phyloP scores from a whole-genome alignment of 2,113 vertebrate species.

The Micronycteris hirsuta region DNA sequence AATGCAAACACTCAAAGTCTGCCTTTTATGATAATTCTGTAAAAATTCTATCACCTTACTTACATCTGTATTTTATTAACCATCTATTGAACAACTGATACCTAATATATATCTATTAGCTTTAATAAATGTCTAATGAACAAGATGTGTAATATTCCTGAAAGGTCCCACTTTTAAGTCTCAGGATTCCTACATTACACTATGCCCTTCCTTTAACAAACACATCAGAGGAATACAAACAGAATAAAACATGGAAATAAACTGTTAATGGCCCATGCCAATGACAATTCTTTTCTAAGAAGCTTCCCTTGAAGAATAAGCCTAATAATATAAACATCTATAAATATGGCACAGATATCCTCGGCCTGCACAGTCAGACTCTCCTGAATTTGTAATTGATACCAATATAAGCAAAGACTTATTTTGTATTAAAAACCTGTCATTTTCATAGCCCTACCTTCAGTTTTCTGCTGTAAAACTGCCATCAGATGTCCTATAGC shows the following conservation, averaged over 20 bases:
- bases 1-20: background rate
- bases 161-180: background rate
- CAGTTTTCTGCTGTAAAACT: constrained; percentile 88
- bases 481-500: constrained; percentile 87
- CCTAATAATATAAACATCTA: background rate
- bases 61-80: constrained; percentile 3
- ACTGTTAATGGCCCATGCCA: background rate
- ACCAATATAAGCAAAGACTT: background rate
- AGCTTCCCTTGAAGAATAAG: background rate
- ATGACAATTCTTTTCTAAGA: background rate
- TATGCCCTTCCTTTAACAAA: background rate
- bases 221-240: background rate
- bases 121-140: background rate
- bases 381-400: background rate
- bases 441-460: constrained; percentile 81
- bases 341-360: background rate
- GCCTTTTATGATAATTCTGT: background rate
- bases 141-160: background rate
- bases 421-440: background rate
- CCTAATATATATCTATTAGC: background rate
- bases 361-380: background rate
- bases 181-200: background rate
- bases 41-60: background rate
- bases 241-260: background rate
- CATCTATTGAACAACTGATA: background rate